Conservation (phyloP, 2,888 invertebrate genomes). For the Calephelis perditalis region DNA sequence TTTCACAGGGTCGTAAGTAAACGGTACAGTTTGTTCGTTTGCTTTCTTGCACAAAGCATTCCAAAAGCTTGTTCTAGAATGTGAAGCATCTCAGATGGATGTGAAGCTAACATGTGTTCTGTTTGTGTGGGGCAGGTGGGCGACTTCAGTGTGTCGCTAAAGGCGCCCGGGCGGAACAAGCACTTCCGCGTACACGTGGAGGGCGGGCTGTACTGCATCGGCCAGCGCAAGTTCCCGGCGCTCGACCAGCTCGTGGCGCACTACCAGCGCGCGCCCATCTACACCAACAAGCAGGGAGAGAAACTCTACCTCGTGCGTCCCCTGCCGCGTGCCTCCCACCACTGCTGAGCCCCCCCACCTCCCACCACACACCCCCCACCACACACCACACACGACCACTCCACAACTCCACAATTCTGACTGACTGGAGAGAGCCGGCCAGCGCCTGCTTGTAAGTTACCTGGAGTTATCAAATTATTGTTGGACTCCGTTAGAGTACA, state of each 20-base stretch:
- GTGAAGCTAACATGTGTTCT: too few relatives aligned
- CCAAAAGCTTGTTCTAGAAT: too few relatives aligned
- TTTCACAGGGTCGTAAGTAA: too few relatives aligned
- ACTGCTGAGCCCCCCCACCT: constrained; percentile 41
- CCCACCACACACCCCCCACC: not conserved
- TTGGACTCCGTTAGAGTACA: too few relatives aligned
- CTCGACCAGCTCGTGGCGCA: constrained; percentile 98
- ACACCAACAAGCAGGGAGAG: constrained; percentile 98
- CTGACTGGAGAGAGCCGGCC: too few relatives aligned
- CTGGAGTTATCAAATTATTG: too few relatives aligned
- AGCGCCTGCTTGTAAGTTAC: too few relatives aligned
- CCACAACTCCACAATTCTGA: not conserved
- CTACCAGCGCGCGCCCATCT: constrained; percentile 99
- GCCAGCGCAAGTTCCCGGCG: constrained; percentile 97
- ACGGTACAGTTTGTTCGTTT: too few relatives aligned
- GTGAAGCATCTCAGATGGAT: too few relatives aligned
- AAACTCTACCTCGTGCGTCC: constrained; percentile 97
- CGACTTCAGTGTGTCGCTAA: constrained; percentile 98
- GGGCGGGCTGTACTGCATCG: constrained; percentile 95
- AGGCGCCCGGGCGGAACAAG: constrained; percentile 98
- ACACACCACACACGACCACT: not conserved
- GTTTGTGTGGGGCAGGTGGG: constrained; percentile 84
- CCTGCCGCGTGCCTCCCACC: constrained; percentile 79
- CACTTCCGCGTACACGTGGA: constrained; percentile 99
- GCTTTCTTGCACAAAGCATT: too few relatives aligned